Evolutionary conservation across 2,113 vertebrate species (phyloP).

Genomic region (Hylia prasina): DNA sequence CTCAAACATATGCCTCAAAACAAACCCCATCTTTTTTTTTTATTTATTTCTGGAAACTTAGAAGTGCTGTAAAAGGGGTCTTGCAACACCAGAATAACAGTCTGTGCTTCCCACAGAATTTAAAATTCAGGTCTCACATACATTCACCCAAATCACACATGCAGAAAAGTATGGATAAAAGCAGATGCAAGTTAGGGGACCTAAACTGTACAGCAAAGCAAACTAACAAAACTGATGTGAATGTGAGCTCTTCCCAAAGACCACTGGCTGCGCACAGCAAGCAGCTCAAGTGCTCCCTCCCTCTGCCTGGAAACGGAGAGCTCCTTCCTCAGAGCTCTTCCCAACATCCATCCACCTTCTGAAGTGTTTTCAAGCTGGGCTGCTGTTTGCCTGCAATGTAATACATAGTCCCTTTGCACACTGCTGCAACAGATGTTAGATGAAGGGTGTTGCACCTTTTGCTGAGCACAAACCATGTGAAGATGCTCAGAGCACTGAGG

Average conservation of each 20-base stretch:
- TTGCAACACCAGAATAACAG: not conserved
- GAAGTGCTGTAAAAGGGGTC: not conserved
- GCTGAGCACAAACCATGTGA: not conserved
- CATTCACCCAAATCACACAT: not conserved
- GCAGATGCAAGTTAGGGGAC: not conserved
- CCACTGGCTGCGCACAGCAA: not conserved
- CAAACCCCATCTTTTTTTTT: not conserved
- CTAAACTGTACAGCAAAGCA: not conserved
- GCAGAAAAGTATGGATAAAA: not conserved
- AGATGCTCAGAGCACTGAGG: not conserved
- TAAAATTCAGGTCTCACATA: not conserved
- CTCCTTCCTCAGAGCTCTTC: not conserved
- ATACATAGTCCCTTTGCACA: not conserved
- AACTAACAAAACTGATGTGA: accelerated
- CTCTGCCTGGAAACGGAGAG: not conserved
- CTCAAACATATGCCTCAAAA: not conserved
- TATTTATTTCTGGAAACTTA: not conserved
- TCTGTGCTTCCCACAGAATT: not conserved
- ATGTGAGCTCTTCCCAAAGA: not conserved
- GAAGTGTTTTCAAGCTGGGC: not conserved
- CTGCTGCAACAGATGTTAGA: not conserved
- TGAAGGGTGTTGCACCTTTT: not conserved
- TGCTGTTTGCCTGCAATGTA: not conserved
- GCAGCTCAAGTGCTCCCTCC: not conserved
- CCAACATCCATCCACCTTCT: not conserved